phyloP scores from a whole-genome alignment of 2,888 invertebrate genomes.

The Syrphus vitripennis region DNA sequence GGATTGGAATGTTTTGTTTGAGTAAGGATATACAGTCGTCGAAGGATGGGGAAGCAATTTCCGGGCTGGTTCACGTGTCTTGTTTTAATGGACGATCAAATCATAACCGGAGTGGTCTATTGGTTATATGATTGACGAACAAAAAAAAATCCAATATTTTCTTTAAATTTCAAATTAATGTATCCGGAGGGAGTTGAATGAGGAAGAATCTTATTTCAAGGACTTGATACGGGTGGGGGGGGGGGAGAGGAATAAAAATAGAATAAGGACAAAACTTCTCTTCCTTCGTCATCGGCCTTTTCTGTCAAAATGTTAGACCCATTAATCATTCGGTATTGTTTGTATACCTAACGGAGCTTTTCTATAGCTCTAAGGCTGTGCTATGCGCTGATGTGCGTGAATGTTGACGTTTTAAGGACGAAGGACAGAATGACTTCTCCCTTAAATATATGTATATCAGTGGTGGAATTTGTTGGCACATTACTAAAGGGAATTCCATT shows the following conservation, averaged over 20 bases:
- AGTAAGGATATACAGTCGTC: neutral
- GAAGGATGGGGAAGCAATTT: constrained; percentile 29
- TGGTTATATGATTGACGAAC: neutral
- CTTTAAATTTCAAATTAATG: constrained; percentile 50
- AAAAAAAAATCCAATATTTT: constrained; percentile 36
- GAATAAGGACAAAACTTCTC: constrained; percentile 43
- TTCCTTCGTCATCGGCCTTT: neutral
- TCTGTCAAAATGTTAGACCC: constrained; percentile 57
- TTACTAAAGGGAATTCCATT: constrained; percentile 61
- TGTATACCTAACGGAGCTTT: neutral
- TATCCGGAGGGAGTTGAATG: neutral
- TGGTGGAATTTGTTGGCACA: constrained; percentile 46
- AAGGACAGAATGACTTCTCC: neutral
- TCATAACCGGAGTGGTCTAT: neutral
- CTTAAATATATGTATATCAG: neutral
- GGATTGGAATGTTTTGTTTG: constrained; percentile 3
- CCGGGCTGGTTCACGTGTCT: constrained; percentile 23
- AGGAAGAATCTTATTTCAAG: constrained; percentile 1
- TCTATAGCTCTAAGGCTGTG: neutral
- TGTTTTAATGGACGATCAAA: neutral
- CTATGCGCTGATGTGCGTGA: constrained; percentile 49
- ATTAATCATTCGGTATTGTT: constrained; percentile 62
- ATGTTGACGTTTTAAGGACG: constrained; percentile 41
- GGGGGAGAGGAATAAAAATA: neutral
- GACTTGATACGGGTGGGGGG: neutral